phyloP scores from a whole-genome alignment of 2,888 invertebrate species.

The Bedellia somnulentella region DNA sequence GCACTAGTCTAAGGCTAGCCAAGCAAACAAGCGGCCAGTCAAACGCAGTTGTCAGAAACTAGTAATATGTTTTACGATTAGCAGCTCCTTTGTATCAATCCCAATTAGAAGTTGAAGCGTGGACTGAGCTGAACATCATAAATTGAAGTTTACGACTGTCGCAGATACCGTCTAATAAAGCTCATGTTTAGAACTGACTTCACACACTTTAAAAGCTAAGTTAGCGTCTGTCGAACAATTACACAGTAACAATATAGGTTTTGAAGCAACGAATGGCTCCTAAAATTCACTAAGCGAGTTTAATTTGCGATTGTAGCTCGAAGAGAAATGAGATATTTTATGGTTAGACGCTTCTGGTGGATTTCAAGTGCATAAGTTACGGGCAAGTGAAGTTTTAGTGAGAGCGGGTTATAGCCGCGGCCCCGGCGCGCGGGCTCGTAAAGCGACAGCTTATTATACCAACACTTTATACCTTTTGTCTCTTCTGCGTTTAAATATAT shows the following conservation, averaged over 20 bases:
- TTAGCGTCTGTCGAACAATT: conserved; percentile 16
- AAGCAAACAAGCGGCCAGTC: too few relatives aligned
- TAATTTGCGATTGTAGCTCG: conserved; percentile 7
- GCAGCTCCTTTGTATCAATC: conserved; percentile 16
- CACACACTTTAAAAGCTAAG: conserved; percentile 19
- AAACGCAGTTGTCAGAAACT: too few relatives aligned
- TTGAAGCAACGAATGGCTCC: conserved; percentile 5
- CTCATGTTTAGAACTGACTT: conserved; percentile 25
- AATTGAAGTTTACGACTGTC: conserved; percentile 28
- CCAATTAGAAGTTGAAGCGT: conserved; percentile 31
- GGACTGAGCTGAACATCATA: conserved; percentile 27
- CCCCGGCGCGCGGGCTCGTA: background rate
- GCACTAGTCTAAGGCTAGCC: too few relatives aligned
- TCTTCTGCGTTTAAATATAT: conserved; percentile 1
- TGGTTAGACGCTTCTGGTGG: conserved; percentile 6
- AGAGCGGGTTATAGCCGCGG: conserved; percentile 3
- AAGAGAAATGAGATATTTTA: conserved; percentile 9
- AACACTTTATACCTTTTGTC: conserved; percentile 1
- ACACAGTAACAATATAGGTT: conserved; percentile 7
- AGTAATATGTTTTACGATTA: conserved; percentile 9
- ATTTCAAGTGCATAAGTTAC: conserved; percentile 8
- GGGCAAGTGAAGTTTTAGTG: conserved; percentile 5
- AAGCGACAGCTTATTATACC: conserved; percentile 1
- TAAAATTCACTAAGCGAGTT: conserved; percentile 11
- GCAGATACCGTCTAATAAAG: conserved; percentile 31